A percentile compares a stretch with the other conserved stretches of the same genome.
Conservation (phyloP, 1,140 invertebrate genomes). For the Harpegnathos saltator region DNA sequence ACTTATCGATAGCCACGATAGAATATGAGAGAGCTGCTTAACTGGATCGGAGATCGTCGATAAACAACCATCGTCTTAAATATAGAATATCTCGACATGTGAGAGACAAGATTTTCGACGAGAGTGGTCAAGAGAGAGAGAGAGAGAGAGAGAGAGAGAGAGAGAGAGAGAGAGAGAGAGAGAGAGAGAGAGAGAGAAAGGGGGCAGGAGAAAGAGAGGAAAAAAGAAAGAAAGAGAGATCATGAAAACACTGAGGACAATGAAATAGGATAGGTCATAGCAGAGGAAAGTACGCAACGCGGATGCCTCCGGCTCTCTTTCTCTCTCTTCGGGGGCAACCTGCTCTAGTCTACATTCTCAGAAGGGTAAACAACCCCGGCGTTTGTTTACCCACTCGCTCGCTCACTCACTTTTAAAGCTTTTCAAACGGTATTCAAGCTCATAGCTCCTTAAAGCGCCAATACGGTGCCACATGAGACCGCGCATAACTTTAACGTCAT, state of each 20-base stretch:
- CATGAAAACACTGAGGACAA: conserved; percentile 26
- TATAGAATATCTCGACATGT: not conserved
- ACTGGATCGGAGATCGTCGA: conserved; percentile 29
- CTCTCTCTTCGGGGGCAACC: conserved; percentile 43
- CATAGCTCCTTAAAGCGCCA: conserved; percentile 71
- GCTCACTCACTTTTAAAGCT: conserved; percentile 73
- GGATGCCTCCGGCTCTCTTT: conserved; percentile 42
- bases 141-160: not conserved
- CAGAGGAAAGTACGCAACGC: conserved; percentile 62
- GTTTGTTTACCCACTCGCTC: conserved; percentile 71
- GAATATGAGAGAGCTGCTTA: conserved; percentile 13
- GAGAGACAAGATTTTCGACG: not conserved
- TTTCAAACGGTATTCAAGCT: conserved; percentile 73
- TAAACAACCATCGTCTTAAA: conserved; percentile 10
- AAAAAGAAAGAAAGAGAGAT: not conserved
- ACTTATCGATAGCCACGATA: conserved; percentile 15
- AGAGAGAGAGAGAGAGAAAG: conserved; percentile 17
- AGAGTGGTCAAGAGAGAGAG: conserved; percentile 17
- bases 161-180: not conserved
- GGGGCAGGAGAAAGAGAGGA: not conserved
- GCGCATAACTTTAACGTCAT: not conserved
- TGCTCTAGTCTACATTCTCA: conserved; percentile 69
- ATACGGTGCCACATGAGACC: conserved; percentile 61
- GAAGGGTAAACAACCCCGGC: conserved; percentile 74
- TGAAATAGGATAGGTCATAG: conserved; percentile 70